Evolutionary conservation across 2,888 invertebrate species (phyloP).

Genomic region (Andricus curvator): DNA sequence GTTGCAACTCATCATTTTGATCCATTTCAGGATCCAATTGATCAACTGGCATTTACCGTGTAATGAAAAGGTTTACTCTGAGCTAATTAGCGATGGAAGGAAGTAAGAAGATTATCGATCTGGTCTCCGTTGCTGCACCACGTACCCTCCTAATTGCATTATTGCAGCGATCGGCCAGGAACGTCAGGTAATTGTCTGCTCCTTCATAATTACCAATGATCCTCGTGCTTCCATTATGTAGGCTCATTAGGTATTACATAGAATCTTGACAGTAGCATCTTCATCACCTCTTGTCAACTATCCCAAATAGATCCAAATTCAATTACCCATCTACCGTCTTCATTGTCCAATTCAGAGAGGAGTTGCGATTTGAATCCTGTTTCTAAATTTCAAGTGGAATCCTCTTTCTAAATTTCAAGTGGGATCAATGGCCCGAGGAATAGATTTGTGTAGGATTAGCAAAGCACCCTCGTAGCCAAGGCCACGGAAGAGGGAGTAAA

Average conservation of each 20-base stretch:
- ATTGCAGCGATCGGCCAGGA: constrained; percentile 42
- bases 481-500: constrained; percentile 9
- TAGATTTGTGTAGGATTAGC: constrained; percentile 35
- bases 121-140: constrained; percentile 39
- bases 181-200: constrained; percentile 21
- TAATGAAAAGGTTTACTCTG: constrained; percentile 27
- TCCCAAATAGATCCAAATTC: background rate
- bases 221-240: background rate
- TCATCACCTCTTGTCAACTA: background rate
- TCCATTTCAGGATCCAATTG: too few relatives aligned
- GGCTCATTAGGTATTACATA: background rate
- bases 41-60: too few relatives aligned
- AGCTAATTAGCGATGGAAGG: constrained; percentile 53
- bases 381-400: background rate
- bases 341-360: background rate
- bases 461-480: constrained; percentile 32
- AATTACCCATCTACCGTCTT: too few relatives aligned
- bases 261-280: constrained; percentile 1
- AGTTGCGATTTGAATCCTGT: background rate
- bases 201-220: constrained; percentile 16
- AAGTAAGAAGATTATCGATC: constrained; percentile 51
- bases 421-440: constrained; percentile 11
- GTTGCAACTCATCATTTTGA: too few relatives aligned
- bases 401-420: background rate
- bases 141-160: constrained; percentile 51